phyloP scores from a whole-genome alignment of 2,888 invertebrate genomes.

The Teinopalpus imperialis region DNA sequence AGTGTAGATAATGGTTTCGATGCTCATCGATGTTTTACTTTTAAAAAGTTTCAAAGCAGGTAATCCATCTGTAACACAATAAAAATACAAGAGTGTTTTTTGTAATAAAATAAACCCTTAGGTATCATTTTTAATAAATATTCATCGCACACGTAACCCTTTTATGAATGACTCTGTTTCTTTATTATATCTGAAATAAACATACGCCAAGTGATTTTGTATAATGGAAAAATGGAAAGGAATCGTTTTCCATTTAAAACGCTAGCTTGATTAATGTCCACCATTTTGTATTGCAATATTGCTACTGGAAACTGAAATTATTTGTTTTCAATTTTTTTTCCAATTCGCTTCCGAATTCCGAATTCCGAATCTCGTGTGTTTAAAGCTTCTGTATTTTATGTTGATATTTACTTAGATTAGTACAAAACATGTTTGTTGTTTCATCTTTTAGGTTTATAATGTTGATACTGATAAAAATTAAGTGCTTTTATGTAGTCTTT shows the following conservation, averaged over 20 bases:
- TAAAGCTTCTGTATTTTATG: constrained; percentile 10
- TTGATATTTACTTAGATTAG: constrained; percentile 4
- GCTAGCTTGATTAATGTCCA: constrained; percentile 26
- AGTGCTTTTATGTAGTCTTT: no score
- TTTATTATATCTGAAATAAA: constrained; percentile 14
- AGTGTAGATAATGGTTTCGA: no score
- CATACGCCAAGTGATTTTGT: constrained; percentile 18
- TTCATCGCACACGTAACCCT: background rate
- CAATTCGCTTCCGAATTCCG: constrained; percentile 17
- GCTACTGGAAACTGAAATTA: constrained; percentile 22
- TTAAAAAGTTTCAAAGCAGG: no score
- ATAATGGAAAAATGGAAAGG: constrained; percentile 23
- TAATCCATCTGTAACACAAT: no score
- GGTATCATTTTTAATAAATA: no score
- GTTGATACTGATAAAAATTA: no score
- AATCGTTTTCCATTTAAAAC: constrained; percentile 26
- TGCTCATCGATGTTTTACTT: no score
- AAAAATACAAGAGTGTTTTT: no score
- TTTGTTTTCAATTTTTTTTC: constrained; percentile 24
- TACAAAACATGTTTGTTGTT: no score
- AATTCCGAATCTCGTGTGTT: constrained; percentile 7
- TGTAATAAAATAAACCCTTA: no score
- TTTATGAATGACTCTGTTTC: constrained; percentile 10
- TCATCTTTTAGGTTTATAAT: no score
- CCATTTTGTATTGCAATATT: constrained; percentile 22